These are phyloP conservation scores for Tragelaphus oryx DNA, from an alignment of 2,797 vertebrate genomes.

Conservation along the genomic window DNA sequence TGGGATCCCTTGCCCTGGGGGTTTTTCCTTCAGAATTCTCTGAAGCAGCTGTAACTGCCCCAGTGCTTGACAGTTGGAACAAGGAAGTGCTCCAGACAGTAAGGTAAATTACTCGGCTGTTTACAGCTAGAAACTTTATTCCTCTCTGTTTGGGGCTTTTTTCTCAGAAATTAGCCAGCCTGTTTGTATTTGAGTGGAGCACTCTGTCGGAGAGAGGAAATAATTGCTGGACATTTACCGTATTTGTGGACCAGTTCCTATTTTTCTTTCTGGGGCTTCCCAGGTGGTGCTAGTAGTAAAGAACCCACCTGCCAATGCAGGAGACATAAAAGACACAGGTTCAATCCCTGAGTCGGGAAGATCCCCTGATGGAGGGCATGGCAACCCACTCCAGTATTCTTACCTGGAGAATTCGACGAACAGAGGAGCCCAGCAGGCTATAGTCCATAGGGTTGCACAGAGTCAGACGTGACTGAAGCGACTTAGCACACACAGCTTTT, in stretches of 20 bases:
- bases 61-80: neutral
- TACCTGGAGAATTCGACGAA: neutral
- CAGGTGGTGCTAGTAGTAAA: neutral
- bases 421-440: neutral
- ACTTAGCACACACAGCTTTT: fast-evolving
- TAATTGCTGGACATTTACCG: neutral
- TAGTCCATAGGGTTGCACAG: neutral
- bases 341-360: neutral
- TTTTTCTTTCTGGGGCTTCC: neutral
- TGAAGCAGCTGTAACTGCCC: neutral
- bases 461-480: neutral
- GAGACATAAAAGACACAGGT: neutral
- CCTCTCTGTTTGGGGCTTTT: neutral
- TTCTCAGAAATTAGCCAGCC: neutral
- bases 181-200: neutral
- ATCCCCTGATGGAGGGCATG: neutral
- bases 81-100: neutral
- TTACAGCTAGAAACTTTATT: neutral
- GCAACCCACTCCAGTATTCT: neutral
- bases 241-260: neutral
- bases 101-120: neutral
- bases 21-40: neutral
- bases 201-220: neutral
- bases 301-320: neutral
- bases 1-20: neutral